These are phyloP conservation scores for Ganaspis brasiliensis DNA, from an alignment of 2,888 invertebrate genomes.

Conservation along the genomic window DNA sequence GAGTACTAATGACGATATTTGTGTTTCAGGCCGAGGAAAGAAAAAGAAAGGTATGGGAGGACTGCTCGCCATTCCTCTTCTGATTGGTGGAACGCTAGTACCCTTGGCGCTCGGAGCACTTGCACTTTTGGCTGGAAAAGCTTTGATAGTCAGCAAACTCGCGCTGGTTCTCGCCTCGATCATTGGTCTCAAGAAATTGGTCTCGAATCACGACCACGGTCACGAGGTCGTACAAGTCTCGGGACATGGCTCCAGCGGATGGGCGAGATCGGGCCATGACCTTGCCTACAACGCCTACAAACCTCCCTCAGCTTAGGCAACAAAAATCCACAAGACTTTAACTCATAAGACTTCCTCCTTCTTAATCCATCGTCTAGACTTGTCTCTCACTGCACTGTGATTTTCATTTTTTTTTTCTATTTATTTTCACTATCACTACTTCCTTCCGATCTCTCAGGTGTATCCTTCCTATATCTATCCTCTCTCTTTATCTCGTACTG, in stretches of 20 bases:
- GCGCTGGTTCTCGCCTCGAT: conserved; percentile 92
- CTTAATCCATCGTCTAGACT: conserved; percentile 56
- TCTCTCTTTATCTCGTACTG: conserved; percentile 36
- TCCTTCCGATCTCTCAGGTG: conserved; percentile 9
- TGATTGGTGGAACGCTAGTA: conserved; percentile 90
- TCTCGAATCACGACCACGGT: conserved; percentile 85
- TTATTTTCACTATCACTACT: conserved; percentile 13
- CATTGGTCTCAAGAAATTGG: conserved; percentile 91
- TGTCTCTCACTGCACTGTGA: conserved; percentile 61
- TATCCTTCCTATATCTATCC: conserved; percentile 5
- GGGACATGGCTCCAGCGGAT: conserved; percentile 86
- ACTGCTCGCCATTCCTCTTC: conserved; percentile 88
- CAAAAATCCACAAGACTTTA: conserved; percentile 41
- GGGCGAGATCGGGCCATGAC: conserved; percentile 86
- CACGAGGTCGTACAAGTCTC: conserved; percentile 85
- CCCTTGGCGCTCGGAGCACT: conserved; percentile 92
- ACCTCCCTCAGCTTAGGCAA: conserved; percentile 73
- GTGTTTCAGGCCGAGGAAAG: conserved; percentile 83
- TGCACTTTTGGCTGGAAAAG: conserved; percentile 92
- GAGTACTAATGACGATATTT: conserved; percentile 26
- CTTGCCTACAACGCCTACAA: conserved; percentile 85
- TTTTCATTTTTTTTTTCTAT: conserved; percentile 63
- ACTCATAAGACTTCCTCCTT: conserved; percentile 50
- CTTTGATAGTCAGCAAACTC: conserved; percentile 91
- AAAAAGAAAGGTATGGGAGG: conserved; percentile 88